Base-by-base conservation (phyloP, 1,140 invertebrate species). In the Rhyacophila brunnea region DNA sequence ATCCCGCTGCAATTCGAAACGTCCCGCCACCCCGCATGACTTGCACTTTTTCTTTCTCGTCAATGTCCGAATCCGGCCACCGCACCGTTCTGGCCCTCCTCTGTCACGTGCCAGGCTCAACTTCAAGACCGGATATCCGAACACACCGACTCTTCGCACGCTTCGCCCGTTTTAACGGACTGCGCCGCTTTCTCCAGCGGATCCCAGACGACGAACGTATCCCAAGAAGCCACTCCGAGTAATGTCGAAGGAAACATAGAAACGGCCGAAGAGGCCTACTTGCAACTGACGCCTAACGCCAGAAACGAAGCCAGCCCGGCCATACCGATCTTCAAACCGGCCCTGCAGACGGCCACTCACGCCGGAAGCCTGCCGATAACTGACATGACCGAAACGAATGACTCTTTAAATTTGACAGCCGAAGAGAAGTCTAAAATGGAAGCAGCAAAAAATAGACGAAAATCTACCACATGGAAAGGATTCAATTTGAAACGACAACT, bases 401-500 rank as follows among this genome's bases (percentile, higher is more conserved):
- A 66, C 17, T 46, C 50, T 4, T 11, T 59, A 20, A 56, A 58
- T 28, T 59, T 68, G 6, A 54, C 68, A 2, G 23, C 61, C 9
- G 69, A 70, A 49, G 67, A 66, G 53, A 60, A 54, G 38, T 32
- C 15, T 20, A 62, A 65, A 66, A 58, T 59, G 10, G 55, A 69
- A 60, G 64, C 71, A 6, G 67, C 68, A 10, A 65, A 66, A 36
- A 72, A 68, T 45, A 70, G 80, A 60, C 75, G 84, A 35, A 84
- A 84, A 68, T 85, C 84, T 45, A 80, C 81, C 9, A 80, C 84
- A 35, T 87, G 86, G 85, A 87, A 85, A 73, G 83, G 81, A 52
- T 88, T 91, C 72, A 89, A 85, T 69, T 79, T 92, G 38, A 91
- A 91, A 73, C 84, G 89, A 70, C 89, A 90, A 73, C 80, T 91